Evolutionary conservation across 2,113 vertebrate species (phyloP).

Genomic region (Synodontis membranacea): DNA sequence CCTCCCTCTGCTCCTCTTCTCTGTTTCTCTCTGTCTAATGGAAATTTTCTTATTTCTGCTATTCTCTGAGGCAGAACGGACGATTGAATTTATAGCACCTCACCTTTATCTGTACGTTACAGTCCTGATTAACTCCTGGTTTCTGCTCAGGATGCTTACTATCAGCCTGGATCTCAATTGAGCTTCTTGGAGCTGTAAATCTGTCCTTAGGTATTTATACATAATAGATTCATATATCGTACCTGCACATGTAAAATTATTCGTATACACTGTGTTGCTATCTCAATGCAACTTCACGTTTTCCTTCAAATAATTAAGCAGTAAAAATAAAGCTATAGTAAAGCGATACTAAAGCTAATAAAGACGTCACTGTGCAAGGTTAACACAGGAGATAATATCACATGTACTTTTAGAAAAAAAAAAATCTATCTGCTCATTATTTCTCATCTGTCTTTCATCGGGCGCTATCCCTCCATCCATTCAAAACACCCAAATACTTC

Average conservation of each 20-base stretch:
- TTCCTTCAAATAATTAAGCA: not conserved
- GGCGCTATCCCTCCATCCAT: not conserved
- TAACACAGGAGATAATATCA: not conserved
- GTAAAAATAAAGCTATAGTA: not conserved
- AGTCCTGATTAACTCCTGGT: slow-evolving; percentile 29
- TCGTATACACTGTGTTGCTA: not conserved
- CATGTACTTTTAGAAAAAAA: not conserved
- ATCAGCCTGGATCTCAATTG: not conserved
- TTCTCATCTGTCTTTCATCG: not conserved
- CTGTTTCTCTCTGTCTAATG: slow-evolving; percentile 31
- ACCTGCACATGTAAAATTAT: not conserved
- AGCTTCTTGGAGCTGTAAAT: not conserved
- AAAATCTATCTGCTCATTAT: not conserved
- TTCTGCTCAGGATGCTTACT: slow-evolving; percentile 34
- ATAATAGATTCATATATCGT: not conserved
- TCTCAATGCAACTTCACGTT: not conserved
- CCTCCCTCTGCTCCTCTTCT: not conserved
- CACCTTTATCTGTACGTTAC: slow-evolving; percentile 36
- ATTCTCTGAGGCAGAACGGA: slow-evolving; percentile 31
- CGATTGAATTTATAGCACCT: slow-evolving; percentile 42
- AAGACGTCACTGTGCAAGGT: not conserved
- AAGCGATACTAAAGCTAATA: not conserved
- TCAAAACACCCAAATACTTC: not conserved
- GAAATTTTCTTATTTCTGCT: slow-evolving; percentile 33
- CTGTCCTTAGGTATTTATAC: not conserved